Conservation (phyloP, 2,113 vertebrate genomes). For the Peucedramus taeniatus region DNA sequence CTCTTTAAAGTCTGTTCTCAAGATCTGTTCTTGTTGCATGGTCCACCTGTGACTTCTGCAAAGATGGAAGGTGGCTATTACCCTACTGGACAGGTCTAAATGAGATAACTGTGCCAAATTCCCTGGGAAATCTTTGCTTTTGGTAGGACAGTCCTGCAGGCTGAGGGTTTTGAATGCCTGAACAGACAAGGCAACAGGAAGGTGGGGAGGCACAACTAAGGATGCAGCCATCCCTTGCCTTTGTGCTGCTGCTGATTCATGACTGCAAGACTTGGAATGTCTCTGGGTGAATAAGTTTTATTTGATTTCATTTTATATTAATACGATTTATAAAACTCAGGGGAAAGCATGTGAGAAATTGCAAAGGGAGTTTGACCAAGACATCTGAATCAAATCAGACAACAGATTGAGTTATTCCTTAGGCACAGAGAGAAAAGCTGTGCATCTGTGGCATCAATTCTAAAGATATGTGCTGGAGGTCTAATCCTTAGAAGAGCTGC, state of each 20-base stretch:
- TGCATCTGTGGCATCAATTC: not conserved
- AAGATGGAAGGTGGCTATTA: not conserved
- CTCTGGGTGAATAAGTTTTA: not conserved
- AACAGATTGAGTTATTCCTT: conserved; percentile 1
- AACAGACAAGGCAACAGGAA: not conserved
- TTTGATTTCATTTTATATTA: not conserved
- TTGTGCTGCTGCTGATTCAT: not conserved
- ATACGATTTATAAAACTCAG: not conserved
- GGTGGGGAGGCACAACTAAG: not conserved
- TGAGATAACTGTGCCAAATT: not conserved
- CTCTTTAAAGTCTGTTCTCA: not conserved
- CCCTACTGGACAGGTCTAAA: not conserved
- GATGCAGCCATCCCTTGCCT: not conserved
- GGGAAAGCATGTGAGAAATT: not conserved
- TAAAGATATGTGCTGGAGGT: not conserved
- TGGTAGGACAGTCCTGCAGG: not conserved
- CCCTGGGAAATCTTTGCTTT: not conserved
- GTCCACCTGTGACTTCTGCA: not conserved
- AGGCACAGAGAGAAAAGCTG: not conserved
- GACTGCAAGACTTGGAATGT: not conserved
- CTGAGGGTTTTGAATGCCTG: not conserved
- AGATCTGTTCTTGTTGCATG: not conserved
- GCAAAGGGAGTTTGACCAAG: not conserved
- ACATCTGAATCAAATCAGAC: not conserved
- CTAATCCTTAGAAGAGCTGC: not conserved